Percentiles rank a stretch among this genome's conserved stretches.
These are phyloP conservation scores for Leguminivora glycinivorella DNA, from an alignment of 1,140 invertebrate genomes.

Conservation along the genomic window DNA sequence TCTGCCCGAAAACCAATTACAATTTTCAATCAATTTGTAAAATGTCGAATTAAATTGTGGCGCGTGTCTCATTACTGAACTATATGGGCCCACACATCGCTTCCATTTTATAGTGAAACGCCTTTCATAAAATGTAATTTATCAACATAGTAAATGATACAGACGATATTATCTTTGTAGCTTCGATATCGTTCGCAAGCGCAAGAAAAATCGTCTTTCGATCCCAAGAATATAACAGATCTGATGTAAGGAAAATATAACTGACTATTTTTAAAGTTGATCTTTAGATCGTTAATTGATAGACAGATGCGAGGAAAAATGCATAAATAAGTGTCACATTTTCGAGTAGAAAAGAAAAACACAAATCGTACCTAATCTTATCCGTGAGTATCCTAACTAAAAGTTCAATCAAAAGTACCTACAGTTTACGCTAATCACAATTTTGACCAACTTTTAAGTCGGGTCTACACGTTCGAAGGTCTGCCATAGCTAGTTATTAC, in stretches of 20 bases:
- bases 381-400: not conserved
- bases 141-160: not conserved
- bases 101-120: not conserved
- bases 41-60: not conserved
- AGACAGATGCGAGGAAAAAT: not conserved
- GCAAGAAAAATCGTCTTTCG: no score
- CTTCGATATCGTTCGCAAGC: no score
- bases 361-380: not conserved
- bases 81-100: not conserved
- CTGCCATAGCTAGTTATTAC: conserved; percentile 48
- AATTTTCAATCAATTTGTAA: not conserved
- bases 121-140: not conserved
- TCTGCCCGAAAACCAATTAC: conserved; percentile 1
- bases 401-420: not conserved
- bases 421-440: not conserved
- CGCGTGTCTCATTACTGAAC: not conserved
- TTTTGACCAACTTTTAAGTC: not conserved
- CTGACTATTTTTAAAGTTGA: no score
- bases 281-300: no score
- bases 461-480: conserved; percentile 42
- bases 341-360: not conserved
- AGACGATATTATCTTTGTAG: not conserved
- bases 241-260: no score
- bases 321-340: not conserved
- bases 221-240: no score